Evolutionary conservation across 2,797 vertebrate species (phyloP).

Genomic region (Sebastes matsubarae): DNA sequence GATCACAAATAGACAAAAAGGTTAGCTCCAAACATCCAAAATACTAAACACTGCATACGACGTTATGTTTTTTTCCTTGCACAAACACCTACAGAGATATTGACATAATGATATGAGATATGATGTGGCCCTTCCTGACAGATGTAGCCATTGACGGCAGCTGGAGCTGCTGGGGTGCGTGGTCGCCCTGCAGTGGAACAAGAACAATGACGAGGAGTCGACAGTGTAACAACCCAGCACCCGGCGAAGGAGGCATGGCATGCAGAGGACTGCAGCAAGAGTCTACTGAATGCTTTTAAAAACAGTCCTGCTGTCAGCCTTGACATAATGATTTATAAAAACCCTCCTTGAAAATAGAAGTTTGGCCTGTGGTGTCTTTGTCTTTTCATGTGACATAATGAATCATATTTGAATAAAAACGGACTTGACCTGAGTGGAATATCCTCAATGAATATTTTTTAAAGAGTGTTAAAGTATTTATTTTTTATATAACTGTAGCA

Average conservation of each 20-base stretch:
- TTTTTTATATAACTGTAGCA: background rate
- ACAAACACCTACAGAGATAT: background rate
- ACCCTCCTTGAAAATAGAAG: background rate
- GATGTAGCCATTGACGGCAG: conserved; percentile 84
- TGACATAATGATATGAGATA: background rate
- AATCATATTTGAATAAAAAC: background rate
- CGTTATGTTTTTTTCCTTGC: background rate
- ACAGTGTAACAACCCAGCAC: conserved; percentile 88
- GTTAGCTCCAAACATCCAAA: conserved; percentile 63
- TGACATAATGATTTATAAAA: conserved; percentile 1
- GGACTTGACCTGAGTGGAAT: background rate
- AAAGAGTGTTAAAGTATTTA: background rate
- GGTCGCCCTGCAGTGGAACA: conserved; percentile 83
- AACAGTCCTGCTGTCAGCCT: background rate
- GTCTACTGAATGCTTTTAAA: conserved; percentile 63
- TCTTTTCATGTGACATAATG: background rate
- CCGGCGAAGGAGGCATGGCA: conserved; percentile 72
- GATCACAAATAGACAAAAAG: conserved; percentile 74
- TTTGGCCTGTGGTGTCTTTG: background rate
- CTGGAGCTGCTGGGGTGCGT: conserved; percentile 93
- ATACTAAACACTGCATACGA: background rate
- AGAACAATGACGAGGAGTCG: conserved; percentile 81
- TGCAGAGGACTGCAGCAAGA: conserved; percentile 86
- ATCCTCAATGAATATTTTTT: background rate
- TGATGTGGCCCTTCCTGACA: conserved; percentile 49